Conservation (phyloP, 2,797 vertebrate species). For the Neostethus bicornis region DNA sequence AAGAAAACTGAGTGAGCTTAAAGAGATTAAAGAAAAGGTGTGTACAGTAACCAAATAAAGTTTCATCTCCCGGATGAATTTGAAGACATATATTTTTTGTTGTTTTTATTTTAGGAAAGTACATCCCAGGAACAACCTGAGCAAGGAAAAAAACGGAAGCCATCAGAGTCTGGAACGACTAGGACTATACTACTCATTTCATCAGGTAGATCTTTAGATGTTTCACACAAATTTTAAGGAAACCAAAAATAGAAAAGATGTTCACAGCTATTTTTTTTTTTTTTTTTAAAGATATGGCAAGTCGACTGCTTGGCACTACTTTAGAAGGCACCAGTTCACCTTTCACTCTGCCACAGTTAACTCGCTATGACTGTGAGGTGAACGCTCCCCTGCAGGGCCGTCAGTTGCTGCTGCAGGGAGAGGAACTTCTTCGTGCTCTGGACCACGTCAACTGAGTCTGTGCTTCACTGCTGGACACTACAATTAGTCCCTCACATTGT, state of each 20-base stretch:
- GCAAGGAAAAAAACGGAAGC: conserved; percentile 90
- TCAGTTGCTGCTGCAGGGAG: conserved; percentile 94
- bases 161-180: conserved; percentile 77
- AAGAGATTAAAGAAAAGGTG: conserved; percentile 89
- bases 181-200: conserved; percentile 91
- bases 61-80: not conserved
- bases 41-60: conserved; percentile 41
- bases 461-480: conserved; percentile 86
- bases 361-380: conserved; percentile 97
- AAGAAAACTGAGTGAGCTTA: conserved; percentile 89
- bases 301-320: conserved; percentile 89
- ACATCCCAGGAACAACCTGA: conserved; percentile 80
- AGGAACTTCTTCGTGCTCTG: conserved; percentile 95
- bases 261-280: not conserved
- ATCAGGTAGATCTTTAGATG: conserved; percentile 80
- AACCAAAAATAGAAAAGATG: not conserved
- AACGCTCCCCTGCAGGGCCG: conserved; percentile 95
- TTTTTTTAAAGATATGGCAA: conserved; percentile 84
- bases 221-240: not conserved
- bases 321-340: conserved; percentile 84
- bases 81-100: conserved; percentile 16
- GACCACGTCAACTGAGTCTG: conserved; percentile 94
- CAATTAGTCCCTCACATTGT: conserved; percentile 81
- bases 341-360: conserved; percentile 90
- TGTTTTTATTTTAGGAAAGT: conserved; percentile 78